Evolutionary conservation across 2,113 vertebrate species (phyloP).

Genomic region (Engystomops pustulosus): DNA sequence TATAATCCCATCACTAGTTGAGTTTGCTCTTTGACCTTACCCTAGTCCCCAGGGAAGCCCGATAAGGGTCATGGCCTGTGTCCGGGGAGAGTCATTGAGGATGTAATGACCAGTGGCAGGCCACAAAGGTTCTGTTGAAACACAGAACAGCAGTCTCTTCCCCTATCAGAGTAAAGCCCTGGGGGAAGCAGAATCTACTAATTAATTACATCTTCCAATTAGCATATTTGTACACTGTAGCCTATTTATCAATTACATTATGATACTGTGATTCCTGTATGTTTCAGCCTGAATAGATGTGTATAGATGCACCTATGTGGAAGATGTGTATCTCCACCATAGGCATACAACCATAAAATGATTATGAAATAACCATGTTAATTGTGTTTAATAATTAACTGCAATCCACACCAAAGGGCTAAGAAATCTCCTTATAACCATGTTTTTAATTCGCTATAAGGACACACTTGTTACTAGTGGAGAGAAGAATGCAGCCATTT

Average conservation of each 20-base stretch:
- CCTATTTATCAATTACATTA: background rate
- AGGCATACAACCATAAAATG: background rate
- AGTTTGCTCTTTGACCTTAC: constrained; percentile 45
- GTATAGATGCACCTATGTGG: background rate
- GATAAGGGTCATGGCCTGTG: constrained; percentile 38
- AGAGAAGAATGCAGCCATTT: constrained; percentile 1
- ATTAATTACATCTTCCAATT: constrained; percentile 63
- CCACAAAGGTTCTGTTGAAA: constrained; percentile 50
- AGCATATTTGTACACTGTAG: background rate
- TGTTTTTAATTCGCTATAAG: background rate
- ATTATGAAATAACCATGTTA: background rate
- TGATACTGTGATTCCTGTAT: background rate
- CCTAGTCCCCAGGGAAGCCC: constrained; percentile 39
- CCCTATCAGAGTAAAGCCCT: constrained; percentile 41
- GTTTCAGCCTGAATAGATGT: background rate
- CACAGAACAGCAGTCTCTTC: constrained; percentile 62
- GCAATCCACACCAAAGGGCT: background rate
- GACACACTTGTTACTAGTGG: background rate
- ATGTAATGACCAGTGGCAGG: constrained; percentile 49
- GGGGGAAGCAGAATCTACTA: constrained; percentile 60
- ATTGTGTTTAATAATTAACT: constrained; percentile 7
- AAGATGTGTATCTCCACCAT: background rate
- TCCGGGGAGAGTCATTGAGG: constrained; percentile 52
- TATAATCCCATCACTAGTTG: constrained; percentile 37
- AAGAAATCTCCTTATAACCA: background rate